Base-by-base conservation (phyloP, 2,888 invertebrate genomes). In the Orthosia gothica region DNA sequence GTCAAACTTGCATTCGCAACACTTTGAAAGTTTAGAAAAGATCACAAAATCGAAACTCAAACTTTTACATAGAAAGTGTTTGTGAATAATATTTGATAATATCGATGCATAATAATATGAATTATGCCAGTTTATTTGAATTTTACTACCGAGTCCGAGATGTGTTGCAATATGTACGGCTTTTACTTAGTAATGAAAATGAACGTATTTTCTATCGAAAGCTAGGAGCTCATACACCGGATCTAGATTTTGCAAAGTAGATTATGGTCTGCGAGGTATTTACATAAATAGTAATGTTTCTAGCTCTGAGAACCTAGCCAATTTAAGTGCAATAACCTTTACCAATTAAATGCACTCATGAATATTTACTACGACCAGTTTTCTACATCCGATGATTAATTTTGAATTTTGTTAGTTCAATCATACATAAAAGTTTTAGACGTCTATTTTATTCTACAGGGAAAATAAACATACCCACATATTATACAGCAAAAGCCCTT, bases 201-300 rank as follows among this genome's bases (percentile, higher is more conserved):
- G 62, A 73, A 69, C 26, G 73, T 66, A 76, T 69, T 85, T 82
- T 85, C 76, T 76, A 68, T 79, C 65, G 80, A 71, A 68, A 83
- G 84, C 26, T 59, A 23, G 13, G 13, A 59, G 58, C 49, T 47
- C 57, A 72, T 49, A 57, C 49, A 70, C 75, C 70, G 75, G 70
- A 74, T 79, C 52, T 63, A 50, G 50, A 59, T 74, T 20, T 45
- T 50, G 49, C 23, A 79, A 64, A 70, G 55, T 64, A 81, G 70
- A 68, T 58, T 79, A 64, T 47, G 9, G n/a, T 18, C 9, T 18
- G 23, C n/a, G n/a, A 64, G 3, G 2, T 50, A 77, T 82, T 80
- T 47, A 77, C 72, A 82, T 72, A 72, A 62, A 72, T 64, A 52
- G 12, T 32, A 57, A 78, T 78, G 40, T 73, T 68, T 57, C 59